Evolutionary conservation across 2,797 vertebrate species (phyloP).

Genomic region (Manis pentadactyla): DNA sequence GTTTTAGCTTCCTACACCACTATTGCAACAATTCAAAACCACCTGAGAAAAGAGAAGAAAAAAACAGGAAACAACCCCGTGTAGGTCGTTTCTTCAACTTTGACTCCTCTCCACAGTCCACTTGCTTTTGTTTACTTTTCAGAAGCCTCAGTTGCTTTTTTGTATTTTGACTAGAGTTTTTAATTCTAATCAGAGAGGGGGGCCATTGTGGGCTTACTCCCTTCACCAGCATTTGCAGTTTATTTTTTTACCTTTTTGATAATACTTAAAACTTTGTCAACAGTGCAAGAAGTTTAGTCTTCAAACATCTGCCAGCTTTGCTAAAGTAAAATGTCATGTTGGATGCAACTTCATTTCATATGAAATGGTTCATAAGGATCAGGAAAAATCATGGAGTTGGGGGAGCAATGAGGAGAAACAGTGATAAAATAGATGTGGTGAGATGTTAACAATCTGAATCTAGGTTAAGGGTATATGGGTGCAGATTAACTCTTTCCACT

Average conservation of each 20-base stretch:
- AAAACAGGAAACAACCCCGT: conserved; percentile 46
- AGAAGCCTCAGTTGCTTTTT: conserved; percentile 26
- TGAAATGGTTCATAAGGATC: neutral
- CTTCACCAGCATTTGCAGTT: neutral
- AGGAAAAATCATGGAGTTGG: neutral
- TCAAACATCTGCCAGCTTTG: conserved; percentile 47
- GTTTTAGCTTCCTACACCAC: conserved; percentile 22
- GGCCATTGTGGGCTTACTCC: neutral
- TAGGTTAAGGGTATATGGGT: neutral
- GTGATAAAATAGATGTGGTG: neutral
- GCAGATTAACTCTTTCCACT: neutral
- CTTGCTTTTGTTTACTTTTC: conserved; percentile 68
- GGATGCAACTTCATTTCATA: conserved; percentile 13
- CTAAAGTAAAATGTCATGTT: conserved; percentile 52
- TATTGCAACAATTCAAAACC: conserved; percentile 2
- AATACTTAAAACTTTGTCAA: conserved; percentile 5
- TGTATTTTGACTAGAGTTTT: conserved; percentile 37
- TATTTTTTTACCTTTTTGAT: neutral
- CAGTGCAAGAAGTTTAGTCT: conserved; percentile 39
- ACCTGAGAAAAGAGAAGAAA: conserved; percentile 43
- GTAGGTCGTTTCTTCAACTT: conserved; percentile 36
- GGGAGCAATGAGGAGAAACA: neutral
- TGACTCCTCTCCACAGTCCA: conserved; percentile 37
- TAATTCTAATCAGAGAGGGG: neutral
- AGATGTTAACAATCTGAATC: conserved; percentile 27